These are phyloP conservation scores for Prionace glauca DNA, from an alignment of 2,797 vertebrate species.

Conservation along the genomic window DNA sequence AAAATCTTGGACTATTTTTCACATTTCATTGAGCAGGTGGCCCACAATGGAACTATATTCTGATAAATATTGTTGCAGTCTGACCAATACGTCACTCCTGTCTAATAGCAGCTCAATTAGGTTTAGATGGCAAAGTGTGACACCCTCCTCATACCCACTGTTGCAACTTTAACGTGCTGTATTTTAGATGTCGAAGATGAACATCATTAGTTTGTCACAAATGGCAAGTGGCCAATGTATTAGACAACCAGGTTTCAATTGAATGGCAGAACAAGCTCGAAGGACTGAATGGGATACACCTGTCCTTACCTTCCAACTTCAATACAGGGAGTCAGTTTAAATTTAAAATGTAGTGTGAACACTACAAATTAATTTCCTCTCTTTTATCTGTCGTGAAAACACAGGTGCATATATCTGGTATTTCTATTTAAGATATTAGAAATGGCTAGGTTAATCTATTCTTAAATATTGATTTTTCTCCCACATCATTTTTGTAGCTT, in stretches of 20 bases:
- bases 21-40: too few species aligned
- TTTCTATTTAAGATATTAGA: not conserved
- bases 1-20: too few species aligned
- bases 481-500: not conserved
- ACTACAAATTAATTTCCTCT: not conserved
- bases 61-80: too few species aligned
- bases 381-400: not conserved
- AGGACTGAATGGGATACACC: not conserved
- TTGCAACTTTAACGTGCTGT: too few species aligned
- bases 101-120: too few species aligned
- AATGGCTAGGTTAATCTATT: not conserved
- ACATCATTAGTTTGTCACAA: too few species aligned
- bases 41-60: too few species aligned
- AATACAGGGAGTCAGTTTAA: not conserved
- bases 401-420: not conserved
- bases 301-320: not conserved
- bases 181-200: not conserved
- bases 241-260: not conserved
- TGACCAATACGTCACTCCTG: too few species aligned
- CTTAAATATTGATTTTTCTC: not conserved
- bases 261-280: not conserved
- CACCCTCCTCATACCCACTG: too few species aligned
- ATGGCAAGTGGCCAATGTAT: not conserved
- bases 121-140: too few species aligned
- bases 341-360: not conserved